A percentile compares a stretch with the other conserved stretches of the same genome.
Evolutionary conservation across 2,113 vertebrate genomes (phyloP).

Genomic region (Pimephales promelas): DNA sequence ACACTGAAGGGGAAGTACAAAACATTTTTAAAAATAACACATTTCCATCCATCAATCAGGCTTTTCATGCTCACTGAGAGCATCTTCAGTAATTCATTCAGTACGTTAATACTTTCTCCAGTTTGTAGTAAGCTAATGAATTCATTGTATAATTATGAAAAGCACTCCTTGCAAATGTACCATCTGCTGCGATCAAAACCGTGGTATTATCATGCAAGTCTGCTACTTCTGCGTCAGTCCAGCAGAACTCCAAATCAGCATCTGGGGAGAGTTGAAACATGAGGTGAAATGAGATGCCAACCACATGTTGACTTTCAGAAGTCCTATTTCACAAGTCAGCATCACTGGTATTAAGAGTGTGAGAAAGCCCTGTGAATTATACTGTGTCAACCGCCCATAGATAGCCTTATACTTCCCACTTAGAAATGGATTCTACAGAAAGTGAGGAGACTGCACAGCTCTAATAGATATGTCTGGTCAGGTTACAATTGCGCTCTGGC

Average conservation of each 20-base stretch:
- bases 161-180: constrained; percentile 66
- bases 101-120: not conserved
- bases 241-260: constrained; percentile 77
- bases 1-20: constrained; percentile 74
- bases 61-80: not conserved
- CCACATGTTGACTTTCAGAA: not conserved
- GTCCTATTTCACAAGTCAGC: constrained; percentile 10
- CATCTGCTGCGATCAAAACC: constrained; percentile 88
- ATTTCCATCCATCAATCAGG: not conserved
- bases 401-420: not conserved
- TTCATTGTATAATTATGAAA: not conserved
- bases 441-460: constrained; percentile 10
- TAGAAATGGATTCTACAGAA: constrained; percentile 17
- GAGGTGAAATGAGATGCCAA: not conserved
- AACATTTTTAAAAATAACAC: not conserved
- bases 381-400: not conserved
- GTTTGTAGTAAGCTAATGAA: not conserved
- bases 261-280: constrained; percentile 52
- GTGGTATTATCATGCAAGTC: constrained; percentile 81
- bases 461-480: not conserved
- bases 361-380: not conserved
- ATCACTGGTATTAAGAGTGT: not conserved
- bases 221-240: constrained; percentile 87
- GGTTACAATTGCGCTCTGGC: not conserved
- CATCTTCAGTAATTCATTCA: not conserved